Evolutionary conservation across 2,113 vertebrate species (phyloP).

Genomic region (Capricornis sumatraensis): DNA sequence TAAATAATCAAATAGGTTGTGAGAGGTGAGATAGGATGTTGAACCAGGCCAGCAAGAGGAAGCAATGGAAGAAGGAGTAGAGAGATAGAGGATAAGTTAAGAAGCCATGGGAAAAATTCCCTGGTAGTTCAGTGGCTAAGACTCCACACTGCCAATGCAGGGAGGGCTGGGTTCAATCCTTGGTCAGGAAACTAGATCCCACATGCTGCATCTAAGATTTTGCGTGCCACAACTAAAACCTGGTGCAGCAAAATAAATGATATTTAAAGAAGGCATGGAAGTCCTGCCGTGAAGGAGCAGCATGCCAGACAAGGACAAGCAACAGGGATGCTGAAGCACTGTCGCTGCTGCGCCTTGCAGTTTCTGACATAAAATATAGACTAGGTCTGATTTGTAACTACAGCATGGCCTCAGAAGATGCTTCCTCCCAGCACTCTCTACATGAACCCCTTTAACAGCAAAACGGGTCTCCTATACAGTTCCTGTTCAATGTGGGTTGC

Average conservation of each 20-base stretch:
- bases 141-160: neutral
- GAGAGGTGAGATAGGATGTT: neutral
- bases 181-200: neutral
- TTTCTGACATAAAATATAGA: neutral
- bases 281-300: neutral
- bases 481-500: too few species aligned
- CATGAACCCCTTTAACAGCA: neutral
- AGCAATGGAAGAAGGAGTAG: neutral
- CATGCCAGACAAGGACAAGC: neutral
- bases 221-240: neutral
- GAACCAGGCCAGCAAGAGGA: neutral
- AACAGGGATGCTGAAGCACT: fast-evolving
- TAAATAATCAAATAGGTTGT: neutral
- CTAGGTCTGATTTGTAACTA: neutral
- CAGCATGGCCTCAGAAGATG: neutral
- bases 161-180: neutral
- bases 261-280: neutral
- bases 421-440: neutral
- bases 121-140: neutral
- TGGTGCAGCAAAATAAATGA: neutral
- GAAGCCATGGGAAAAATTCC: neutral
- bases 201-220: neutral
- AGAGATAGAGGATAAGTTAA: neutral
- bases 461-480: neutral
- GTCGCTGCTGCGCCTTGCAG: neutral